Base-by-base conservation (phyloP, 2,888 invertebrate genomes). In the Oscheius sp. region DNA sequence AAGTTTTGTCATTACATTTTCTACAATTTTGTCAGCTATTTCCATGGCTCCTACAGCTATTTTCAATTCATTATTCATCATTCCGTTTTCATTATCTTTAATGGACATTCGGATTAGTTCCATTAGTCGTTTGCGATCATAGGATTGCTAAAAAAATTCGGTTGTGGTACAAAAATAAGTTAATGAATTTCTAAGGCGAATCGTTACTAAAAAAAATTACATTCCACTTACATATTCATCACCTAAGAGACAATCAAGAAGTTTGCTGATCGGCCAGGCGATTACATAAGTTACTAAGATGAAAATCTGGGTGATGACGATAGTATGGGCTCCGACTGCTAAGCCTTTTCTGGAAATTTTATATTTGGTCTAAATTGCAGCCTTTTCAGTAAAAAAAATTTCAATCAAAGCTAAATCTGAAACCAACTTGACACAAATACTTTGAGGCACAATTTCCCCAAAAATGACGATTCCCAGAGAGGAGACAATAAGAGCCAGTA, bases 1-100 rank as follows among this genome's bases (percentile, higher is more conserved):
- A 71, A 98, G 90, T 84, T 92, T 92, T 2, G 97, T 98, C 97
- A 98, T 98, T n/a, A 97, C 92, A 83, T 95, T 93, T 0, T 90
- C 89, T 0, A 96, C 98, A 0, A 91, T 92, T 89, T 98, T 98
- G 88, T 92, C 94, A 51, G 94, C 91, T 56, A 99, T 90, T 86
- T 96, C 95, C 82, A 99, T 88, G 0, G 98, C 98, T 0, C 98
- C 98, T 2, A 85, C 75, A 14, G 73, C 76, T 24, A 80, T 77
- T 64, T 85, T 85, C 28, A 85, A 65, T 64, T 85, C 85, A 51
- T 84, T 82, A 2, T 81, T 81, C 2, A 75, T 59, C 24, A 59
- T 51, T 8, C 70, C 74, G 33, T 77, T 74, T 30, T 73, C 74
- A 0, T 66, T 71, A 41, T 72, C 72, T 14, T 73, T 75, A 33